These are phyloP conservation scores for Atrichornis clamosus DNA, from an alignment of 2,113 vertebrate species.

Conservation along the genomic window DNA sequence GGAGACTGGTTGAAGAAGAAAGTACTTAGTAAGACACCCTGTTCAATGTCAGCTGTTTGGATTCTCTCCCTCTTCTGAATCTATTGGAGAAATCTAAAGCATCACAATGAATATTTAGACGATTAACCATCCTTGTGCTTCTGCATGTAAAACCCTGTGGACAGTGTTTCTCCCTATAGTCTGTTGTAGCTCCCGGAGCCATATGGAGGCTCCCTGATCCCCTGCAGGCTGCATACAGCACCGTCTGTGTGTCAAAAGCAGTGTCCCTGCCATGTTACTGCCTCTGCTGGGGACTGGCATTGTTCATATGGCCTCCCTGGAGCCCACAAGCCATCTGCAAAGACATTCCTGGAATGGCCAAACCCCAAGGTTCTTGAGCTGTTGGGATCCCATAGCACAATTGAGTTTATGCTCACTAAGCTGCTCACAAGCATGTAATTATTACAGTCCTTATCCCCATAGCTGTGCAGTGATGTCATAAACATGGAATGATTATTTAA, in stretches of 20 bases:
- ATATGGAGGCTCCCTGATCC: background rate
- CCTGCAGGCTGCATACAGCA: background rate
- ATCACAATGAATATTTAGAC: background rate
- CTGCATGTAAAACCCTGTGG: background rate
- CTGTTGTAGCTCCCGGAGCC: background rate
- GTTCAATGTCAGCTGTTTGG: background rate
- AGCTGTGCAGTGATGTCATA: background rate
- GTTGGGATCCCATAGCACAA: background rate
- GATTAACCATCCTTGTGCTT: background rate
- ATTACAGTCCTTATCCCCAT: background rate
- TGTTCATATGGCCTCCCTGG: background rate
- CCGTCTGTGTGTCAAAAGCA: background rate
- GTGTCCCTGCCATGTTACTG: background rate
- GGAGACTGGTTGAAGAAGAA: background rate
- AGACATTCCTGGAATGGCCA: background rate
- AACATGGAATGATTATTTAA: background rate
- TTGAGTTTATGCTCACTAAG: background rate
- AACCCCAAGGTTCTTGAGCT: background rate
- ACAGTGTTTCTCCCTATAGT: background rate
- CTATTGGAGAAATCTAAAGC: background rate
- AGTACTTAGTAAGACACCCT: background rate
- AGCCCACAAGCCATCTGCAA: conserved; percentile 11
- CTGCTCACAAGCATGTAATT: background rate
- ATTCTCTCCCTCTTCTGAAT: background rate
- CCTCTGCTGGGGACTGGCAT: background rate